A percentile compares a stretch with the other conserved stretches of the same genome.
Conservation (phyloP, 2,888 invertebrate genomes). For the Rhimphoctona megacephalus region DNA sequence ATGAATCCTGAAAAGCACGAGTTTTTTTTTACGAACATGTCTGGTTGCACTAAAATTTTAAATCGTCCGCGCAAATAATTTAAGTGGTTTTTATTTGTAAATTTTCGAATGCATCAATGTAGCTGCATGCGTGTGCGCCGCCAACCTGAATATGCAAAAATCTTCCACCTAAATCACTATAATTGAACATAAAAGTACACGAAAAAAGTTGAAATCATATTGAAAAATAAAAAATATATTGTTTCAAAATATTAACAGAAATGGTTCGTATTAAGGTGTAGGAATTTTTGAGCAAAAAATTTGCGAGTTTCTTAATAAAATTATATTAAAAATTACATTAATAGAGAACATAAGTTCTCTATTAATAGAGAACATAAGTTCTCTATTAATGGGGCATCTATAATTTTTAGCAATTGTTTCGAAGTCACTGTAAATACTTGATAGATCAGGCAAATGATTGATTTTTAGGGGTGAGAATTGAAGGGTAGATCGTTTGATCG, state of each 20-base stretch:
- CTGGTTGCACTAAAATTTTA: no score
- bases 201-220: background rate
- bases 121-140: no score
- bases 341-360: no score
- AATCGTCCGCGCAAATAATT: no score
- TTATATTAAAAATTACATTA: no score
- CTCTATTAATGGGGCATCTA: background rate
- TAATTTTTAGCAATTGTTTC: background rate
- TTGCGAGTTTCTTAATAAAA: no score
- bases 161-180: background rate
- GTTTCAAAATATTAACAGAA: background rate
- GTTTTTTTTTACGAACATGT: no score
- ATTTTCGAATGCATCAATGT: no score
- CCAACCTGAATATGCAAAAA: constrained; percentile 4
- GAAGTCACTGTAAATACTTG: background rate
- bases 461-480: background rate
- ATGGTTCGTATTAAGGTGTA: background rate
- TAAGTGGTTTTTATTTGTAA: no score
- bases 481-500: background rate
- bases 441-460: no score
- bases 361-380: no score
- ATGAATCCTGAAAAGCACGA: no score
- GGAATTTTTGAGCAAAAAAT: background rate
- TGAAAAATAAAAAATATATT: background rate
- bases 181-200: background rate